Base-by-base conservation (phyloP, 1,140 invertebrate genomes). In the Argopecten irradians region DNA sequence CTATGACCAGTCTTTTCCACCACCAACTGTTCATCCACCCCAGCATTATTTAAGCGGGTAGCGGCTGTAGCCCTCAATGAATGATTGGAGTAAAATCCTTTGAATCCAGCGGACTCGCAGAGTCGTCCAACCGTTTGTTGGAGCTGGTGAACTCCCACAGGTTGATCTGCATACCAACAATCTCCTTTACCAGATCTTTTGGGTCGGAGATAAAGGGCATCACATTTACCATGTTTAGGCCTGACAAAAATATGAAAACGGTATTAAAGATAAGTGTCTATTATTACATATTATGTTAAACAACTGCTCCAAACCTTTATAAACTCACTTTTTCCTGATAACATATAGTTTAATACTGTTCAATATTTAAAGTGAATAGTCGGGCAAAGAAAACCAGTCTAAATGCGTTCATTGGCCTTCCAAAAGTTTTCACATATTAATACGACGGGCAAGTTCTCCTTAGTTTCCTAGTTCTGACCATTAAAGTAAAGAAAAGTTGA, bases 151-250 rank as follows among this genome's bases (percentile, higher is more conserved):
- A 86, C 85, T 5, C 85, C 85, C 28, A 86, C 41, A 13, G 85
- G 85, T 5, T 32, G 16, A 22, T 0, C 85, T 5, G 85, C 34
- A 33, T 86, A 86, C 85, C 85, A 39, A 46, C 3, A 43, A 22
- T 82, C 71, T 8, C 0, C 46, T 33, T 22, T 14, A 22, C 5
- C 22, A 34, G 43, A 86, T 34, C 5, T 46, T 0, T 34, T 36
- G 43, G 41, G 84, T 39, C 84, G 5, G 9, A 86, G 43, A 34
- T 86, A 86, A 33, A 86, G 34, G 16, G 85, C 85, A 71, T 86
- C 8, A 86, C 32, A 86, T 35, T 82, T 86, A 33, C 43, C 85
- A 55, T 71, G 0, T 34, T 22, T 5, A 33, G 85, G 0, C 55
- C 46, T 34, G 35, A 34, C 32, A 34, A 85, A 34, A 13, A 34